A percentile compares a stretch with the other conserved stretches of the same genome.
Conservation (phyloP, 2,797 vertebrate genomes). For the Selene dorsalis region DNA sequence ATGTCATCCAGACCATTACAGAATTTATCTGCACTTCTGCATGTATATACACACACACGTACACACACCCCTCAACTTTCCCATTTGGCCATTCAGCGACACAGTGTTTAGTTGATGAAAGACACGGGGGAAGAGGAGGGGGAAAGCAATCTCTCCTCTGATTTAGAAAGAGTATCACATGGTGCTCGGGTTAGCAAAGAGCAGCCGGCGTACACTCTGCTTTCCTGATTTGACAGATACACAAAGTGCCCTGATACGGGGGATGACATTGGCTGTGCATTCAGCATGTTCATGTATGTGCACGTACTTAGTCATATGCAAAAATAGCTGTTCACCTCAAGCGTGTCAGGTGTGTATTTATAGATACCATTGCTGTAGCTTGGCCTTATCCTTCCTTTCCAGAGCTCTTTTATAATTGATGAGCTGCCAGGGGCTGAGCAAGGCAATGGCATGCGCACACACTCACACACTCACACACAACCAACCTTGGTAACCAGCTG, state of each 20-base stretch:
- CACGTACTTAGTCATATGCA: slow-evolving; percentile 31
- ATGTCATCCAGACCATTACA: slow-evolving; percentile 23
- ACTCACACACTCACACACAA: slow-evolving; percentile 41
- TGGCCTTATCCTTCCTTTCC: slow-evolving; percentile 66
- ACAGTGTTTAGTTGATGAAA: slow-evolving; percentile 60
- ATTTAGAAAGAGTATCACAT: slow-evolving; percentile 57
- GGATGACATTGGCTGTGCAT: slow-evolving; percentile 58
- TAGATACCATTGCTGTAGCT: slow-evolving; percentile 73
- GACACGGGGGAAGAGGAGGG: slow-evolving; percentile 18
- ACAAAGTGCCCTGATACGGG: slow-evolving; percentile 49
- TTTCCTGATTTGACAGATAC: slow-evolving; percentile 54
- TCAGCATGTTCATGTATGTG: slow-evolving; percentile 22
- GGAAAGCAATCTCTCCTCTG: slow-evolving; percentile 48
- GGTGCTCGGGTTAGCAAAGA: slow-evolving; percentile 45
- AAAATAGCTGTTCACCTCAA: slow-evolving; percentile 72
- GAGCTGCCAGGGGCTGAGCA: slow-evolving; percentile 71
- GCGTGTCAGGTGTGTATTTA: slow-evolving; percentile 78
- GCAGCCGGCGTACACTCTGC: slow-evolving; percentile 17
- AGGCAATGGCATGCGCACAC: slow-evolving; percentile 55
- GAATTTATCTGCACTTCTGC: slow-evolving; percentile 10
- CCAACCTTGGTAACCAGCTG: slow-evolving; percentile 62
- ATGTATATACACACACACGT: neutral
- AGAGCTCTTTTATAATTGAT: slow-evolving; percentile 81
- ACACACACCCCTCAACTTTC: slow-evolving; percentile 32
- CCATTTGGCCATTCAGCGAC: slow-evolving; percentile 37